A percentile compares a stretch with the other conserved stretches of the same genome.
phyloP scores from a whole-genome alignment of 23 tunicate species.

The Trididemnum nubilum region DNA sequence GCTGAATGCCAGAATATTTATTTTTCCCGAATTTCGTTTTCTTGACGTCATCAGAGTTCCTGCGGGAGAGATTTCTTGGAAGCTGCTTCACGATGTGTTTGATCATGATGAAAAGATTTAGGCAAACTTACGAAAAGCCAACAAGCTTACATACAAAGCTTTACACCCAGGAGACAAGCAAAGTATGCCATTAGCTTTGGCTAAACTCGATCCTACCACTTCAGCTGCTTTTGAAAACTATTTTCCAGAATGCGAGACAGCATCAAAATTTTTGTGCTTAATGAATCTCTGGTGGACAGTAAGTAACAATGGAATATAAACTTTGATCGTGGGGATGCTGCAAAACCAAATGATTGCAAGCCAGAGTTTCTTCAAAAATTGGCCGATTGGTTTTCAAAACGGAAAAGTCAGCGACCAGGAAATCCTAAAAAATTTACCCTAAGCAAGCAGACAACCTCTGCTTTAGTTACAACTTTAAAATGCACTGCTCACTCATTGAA shows the following conservation, averaged over 20 bases:
- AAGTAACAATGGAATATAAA: neutral
- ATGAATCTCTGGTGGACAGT: constrained; percentile 3
- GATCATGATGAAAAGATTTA: neutral
- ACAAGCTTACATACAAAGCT: constrained; percentile 9
- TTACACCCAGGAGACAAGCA: constrained; percentile 3
- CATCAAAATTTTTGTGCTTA: neutral
- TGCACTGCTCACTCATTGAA: neutral
- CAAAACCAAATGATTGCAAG: neutral
- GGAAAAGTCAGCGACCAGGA: neutral
- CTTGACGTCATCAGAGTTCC: neutral
- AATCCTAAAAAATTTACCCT: neutral
- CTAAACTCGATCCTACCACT: neutral
- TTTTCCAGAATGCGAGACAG: neutral
- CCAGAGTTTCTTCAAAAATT: neutral
- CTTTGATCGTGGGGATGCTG: neutral
- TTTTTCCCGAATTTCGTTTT: neutral
- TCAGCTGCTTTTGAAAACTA: neutral
- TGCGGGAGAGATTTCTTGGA: neutral
- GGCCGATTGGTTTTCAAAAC: neutral
- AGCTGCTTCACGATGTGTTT: neutral
- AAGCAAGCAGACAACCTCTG: neutral
- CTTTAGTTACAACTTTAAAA: neutral
- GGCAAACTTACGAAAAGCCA: neutral
- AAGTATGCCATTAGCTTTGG: neutral
- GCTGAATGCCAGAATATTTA: neutral